Percentiles rank a stretch among this genome's conserved stretches.
phyloP scores from a whole-genome alignment of 2,797 vertebrate species.

The Phaenicophaeus curvirostris region DNA sequence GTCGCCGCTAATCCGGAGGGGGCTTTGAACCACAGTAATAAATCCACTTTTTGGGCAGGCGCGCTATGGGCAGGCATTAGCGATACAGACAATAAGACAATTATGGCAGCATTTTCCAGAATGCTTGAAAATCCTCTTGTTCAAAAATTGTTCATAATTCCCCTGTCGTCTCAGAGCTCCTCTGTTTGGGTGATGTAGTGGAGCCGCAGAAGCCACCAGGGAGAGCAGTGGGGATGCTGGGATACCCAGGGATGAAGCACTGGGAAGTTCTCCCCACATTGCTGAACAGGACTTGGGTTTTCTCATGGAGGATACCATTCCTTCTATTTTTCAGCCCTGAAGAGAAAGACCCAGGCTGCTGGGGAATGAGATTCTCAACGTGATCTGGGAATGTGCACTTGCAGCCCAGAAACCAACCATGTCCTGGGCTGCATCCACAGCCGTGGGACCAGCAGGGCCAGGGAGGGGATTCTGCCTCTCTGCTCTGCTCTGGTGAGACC shows the following conservation, averaged over 20 bases:
- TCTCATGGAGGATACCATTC: rapidly evolving
- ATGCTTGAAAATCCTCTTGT: neutral
- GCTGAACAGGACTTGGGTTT: neutral
- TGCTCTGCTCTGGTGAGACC: no score
- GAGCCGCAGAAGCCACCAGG: neutral
- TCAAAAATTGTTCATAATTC: neutral
- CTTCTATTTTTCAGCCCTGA: neutral
- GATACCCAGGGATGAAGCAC: neutral
- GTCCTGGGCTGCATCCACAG: no score
- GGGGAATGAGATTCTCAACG: no score
- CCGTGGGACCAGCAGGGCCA: no score
- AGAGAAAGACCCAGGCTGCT: no score
- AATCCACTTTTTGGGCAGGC: conserved; percentile 45
- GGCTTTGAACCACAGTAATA: neutral
- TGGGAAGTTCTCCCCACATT: neutral
- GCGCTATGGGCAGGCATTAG: neutral
- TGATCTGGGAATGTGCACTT: no score
- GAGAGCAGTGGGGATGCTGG: neutral
- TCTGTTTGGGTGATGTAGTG: neutral
- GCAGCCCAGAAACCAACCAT: no score
- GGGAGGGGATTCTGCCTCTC: no score
- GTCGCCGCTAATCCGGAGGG: neutral
- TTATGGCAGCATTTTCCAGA: conserved; percentile 12
- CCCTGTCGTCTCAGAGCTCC: rapidly evolving
- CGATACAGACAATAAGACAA: neutral